Conservation (phyloP, 1,140 invertebrate genomes). For the Bombus fervidus region DNA sequence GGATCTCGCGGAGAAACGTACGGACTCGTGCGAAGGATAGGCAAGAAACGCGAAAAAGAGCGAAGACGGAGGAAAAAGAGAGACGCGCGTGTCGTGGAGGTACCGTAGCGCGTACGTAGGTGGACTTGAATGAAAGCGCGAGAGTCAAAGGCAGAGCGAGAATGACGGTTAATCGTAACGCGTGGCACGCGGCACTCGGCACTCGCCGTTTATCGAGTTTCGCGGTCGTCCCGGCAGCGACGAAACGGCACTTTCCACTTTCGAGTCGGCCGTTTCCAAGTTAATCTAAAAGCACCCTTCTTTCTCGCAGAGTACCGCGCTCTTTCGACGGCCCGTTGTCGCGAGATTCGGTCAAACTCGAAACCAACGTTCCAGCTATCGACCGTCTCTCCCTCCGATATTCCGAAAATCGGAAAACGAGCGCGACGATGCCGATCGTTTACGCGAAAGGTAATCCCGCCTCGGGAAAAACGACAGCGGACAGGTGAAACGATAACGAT, state of each 20-base stretch:
- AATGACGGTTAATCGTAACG: slow-evolving; percentile 78
- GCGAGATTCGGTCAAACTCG: not conserved
- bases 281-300: too few relatives aligned
- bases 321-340: too few relatives aligned
- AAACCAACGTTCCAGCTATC: not conserved
- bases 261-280: too few relatives aligned
- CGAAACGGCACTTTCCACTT: too few relatives aligned
- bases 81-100: not conserved
- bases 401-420: not conserved
- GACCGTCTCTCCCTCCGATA: not conserved
- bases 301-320: too few relatives aligned
- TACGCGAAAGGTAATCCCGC: not conserved
- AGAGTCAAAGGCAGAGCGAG: slow-evolving; percentile 68
- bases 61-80: not conserved
- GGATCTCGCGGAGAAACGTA: too few relatives aligned
- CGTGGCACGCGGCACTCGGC: slow-evolving; percentile 74
- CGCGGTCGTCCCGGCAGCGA: slow-evolving; percentile 17
- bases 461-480: not conserved
- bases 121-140: slow-evolving; percentile 57
- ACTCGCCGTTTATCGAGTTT: slow-evolving; percentile 49
- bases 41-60: not conserved
- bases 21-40: not conserved
- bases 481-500: not conserved
- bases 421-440: not conserved
- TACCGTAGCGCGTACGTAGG: slow-evolving; percentile 13